These are phyloP conservation scores for Agapostemon virescens DNA, from an alignment of 2,888 invertebrate genomes.

Conservation along the genomic window DNA sequence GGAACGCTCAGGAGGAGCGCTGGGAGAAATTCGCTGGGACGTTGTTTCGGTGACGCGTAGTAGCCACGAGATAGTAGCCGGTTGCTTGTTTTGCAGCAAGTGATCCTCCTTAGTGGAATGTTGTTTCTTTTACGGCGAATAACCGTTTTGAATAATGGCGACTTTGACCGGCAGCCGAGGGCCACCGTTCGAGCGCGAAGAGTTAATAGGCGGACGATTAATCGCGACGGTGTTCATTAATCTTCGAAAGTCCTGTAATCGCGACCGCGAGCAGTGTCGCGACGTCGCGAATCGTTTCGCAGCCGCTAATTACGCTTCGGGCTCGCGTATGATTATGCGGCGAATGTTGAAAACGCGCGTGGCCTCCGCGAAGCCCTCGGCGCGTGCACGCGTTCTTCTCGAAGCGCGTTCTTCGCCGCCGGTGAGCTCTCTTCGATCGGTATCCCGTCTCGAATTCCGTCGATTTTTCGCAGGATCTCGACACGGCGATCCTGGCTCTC, in stretches of 20 bases:
- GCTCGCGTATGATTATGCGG: constrained; percentile 25
- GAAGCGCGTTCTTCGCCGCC: not conserved
- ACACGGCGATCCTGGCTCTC: constrained; percentile 21
- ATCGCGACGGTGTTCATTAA: constrained; percentile 48
- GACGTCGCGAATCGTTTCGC: not conserved
- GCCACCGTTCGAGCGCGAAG: too few relatives aligned
- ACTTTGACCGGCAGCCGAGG: too few relatives aligned
- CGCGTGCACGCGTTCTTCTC: constrained; percentile 46
- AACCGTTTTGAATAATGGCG: too few relatives aligned
- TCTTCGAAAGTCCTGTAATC: constrained; percentile 30
- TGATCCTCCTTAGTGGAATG: too few relatives aligned
- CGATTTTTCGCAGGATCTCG: constrained; percentile 30
- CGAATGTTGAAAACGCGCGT: constrained; percentile 24
- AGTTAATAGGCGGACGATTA: constrained; percentile 31
- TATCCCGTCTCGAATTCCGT: constrained; percentile 39
- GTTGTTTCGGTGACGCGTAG: too few relatives aligned
- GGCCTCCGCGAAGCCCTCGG: constrained; percentile 24
- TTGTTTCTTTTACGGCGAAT: too few relatives aligned
- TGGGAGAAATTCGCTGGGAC: too few relatives aligned
- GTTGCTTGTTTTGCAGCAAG: too few relatives aligned
- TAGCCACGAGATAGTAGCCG: too few relatives aligned
- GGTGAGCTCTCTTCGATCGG: not conserved
- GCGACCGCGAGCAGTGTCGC: not conserved
- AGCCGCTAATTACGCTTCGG: constrained; percentile 41
- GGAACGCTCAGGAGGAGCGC: too few relatives aligned